Base-by-base conservation (phyloP, 2,113 vertebrate species). In the Corythornis cristatus region DNA sequence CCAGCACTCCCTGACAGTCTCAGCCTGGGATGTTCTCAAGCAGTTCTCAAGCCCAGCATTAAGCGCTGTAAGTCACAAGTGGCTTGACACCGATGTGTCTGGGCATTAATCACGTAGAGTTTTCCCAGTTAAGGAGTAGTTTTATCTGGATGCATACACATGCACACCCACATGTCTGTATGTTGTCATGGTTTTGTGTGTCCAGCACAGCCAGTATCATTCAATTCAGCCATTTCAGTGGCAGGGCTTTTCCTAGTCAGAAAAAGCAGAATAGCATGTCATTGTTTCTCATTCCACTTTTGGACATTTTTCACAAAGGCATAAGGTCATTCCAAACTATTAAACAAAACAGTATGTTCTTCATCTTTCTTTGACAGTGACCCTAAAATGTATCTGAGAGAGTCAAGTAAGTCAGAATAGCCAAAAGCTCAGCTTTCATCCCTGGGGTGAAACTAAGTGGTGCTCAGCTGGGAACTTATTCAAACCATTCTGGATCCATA, bases 111-210 rank as follows among this genome's bases (percentile, higher is more conserved):
- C 15, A 18, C 40, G 17, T 4, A 42, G 40, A 64, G 45, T 54
- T 72, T 57, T 53, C 18, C 26, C 67, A 61, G 40, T 0, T 2
- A 45, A 23, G 10, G 12, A n/a, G 25, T 8, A 11, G 42, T 25
- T 68, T 60, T 22, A 13, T 70, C 51, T 48, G 54, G 9, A 15
- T 56, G n/a, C 1, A 3, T 15, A 15, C 31, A 26, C 46, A 3
- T 20, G 17, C 33, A 26, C 51, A 66, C 17, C 21, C 40, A 56
- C 22, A 14, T 0, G 0, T 40, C 48, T 60, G 0, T 28, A 3
- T 35, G 75, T 50, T 56, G 11, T 23, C 23, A 67, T 29, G 25
- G 12, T 12, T 75, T 65, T 35, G 8, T 53, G 42, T 29, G 23
- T 56, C 45, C 50, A 48, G 42, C 17, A 58, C 17, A 75, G 8